phyloP scores from a whole-genome alignment of 2,888 invertebrate species.

The Microctonus aethiopoides region DNA sequence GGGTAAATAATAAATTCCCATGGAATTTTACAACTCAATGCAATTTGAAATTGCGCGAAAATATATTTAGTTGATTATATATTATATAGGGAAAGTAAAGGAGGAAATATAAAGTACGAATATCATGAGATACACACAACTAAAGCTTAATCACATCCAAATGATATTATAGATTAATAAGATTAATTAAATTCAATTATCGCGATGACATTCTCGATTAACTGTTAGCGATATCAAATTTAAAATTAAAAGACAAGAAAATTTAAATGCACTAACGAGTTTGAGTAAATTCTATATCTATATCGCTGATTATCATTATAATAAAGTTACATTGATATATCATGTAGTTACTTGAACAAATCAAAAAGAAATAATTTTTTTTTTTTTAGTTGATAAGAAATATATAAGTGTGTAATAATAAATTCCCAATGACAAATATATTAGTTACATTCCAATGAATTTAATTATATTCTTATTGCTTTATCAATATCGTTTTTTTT shows the following conservation, averaged over 20 bases:
- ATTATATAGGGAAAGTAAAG: too few species aligned
- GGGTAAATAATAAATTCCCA: too few species aligned
- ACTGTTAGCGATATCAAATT: constrained; percentile 9
- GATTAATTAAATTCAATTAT: constrained; percentile 26
- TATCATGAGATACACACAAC: too few species aligned
- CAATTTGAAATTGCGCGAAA: too few species aligned
- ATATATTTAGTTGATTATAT: too few species aligned
- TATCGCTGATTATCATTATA: not conserved
- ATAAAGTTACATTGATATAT: not conserved
- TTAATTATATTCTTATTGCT: not conserved
- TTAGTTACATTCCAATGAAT: not conserved
- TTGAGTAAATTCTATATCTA: not conserved
- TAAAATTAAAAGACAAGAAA: constrained; percentile 1
- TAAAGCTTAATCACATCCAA: too few species aligned
- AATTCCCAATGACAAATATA: not conserved
- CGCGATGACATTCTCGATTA: constrained; percentile 24
- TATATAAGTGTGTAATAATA: not conserved
- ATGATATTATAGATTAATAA: too few species aligned
- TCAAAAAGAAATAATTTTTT: not conserved
- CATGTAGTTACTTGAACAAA: not conserved
- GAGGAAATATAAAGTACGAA: too few species aligned
- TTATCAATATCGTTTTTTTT: not conserved
- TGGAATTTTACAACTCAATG: too few species aligned
- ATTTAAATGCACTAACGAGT: not conserved
- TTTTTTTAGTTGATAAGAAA: not conserved